These are phyloP conservation scores for Zaprionus ghesquierei DNA, from an alignment of 1,140 invertebrate species.

Conservation along the genomic window DNA sequence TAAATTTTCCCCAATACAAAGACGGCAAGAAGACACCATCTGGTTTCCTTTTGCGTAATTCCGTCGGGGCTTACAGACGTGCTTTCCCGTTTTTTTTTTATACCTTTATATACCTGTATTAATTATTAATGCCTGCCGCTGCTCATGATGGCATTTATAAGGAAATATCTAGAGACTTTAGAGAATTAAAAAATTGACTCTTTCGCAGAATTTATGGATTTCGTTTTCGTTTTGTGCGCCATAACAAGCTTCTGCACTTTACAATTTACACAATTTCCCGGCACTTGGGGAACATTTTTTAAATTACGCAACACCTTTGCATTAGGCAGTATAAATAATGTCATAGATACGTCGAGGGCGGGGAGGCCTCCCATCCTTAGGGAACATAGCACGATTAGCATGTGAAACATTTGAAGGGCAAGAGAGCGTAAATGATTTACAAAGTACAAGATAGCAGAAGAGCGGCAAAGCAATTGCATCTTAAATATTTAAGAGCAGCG, in stretches of 20 bases:
- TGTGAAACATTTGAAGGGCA: conserved; percentile 55
- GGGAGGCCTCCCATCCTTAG: background rate
- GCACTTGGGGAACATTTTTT: conserved; percentile 50
- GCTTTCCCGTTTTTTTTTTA: conserved; percentile 6
- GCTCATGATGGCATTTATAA: background rate
- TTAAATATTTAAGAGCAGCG: conserved; percentile 69
- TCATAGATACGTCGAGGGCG: conserved; percentile 39
- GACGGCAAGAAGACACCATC: background rate
- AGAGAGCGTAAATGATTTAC: conserved; percentile 60
- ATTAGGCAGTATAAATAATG: conserved; percentile 66
- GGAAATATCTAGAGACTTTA: background rate
- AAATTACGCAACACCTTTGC: conserved; percentile 53
- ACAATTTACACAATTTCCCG: conserved; percentile 20
- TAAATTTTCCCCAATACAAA: background rate
- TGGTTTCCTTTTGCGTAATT: background rate
- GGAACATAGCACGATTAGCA: conserved; percentile 11
- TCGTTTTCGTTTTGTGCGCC: background rate
- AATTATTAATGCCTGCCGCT: conserved; percentile 28
- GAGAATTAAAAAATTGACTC: conserved; percentile 17
- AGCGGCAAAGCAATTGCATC: conserved; percentile 48
- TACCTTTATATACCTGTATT: conserved; percentile 34
- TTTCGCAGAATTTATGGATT: conserved; percentile 19
- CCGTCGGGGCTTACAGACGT: background rate
- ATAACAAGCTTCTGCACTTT: conserved; percentile 1
- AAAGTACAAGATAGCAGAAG: conserved; percentile 49